phyloP scores from a whole-genome alignment of 1,140 invertebrate species.

The Penaeus japonicus region DNA sequence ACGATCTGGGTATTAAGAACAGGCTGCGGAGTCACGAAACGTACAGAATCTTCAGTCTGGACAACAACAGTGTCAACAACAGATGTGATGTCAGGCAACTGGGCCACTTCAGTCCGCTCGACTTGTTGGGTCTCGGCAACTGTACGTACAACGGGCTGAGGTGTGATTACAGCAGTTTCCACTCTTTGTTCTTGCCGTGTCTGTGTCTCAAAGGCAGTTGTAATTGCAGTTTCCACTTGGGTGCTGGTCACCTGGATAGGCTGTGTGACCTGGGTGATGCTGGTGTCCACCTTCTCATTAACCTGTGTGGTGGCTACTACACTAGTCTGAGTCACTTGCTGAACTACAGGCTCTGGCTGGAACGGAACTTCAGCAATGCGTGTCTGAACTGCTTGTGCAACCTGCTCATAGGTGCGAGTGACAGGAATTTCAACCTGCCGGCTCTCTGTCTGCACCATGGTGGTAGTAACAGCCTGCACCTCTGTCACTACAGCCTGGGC shows the following conservation, averaged over 20 bases:
- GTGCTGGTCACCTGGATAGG: constrained; percentile 30
- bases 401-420: constrained; percentile 44
- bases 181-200: constrained; percentile 16
- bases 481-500: constrained; percentile 47
- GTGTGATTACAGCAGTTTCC: not conserved
- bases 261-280: not conserved
- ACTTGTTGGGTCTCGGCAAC: constrained; percentile 36
- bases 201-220: constrained; percentile 25
- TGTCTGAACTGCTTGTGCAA: constrained; percentile 34
- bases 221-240: constrained; percentile 20
- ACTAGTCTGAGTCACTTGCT: constrained; percentile 25
- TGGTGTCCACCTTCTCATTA: constrained; percentile 39
- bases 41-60: constrained; percentile 36
- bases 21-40: constrained; percentile 38
- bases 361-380: constrained; percentile 2
- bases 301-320: constrained; percentile 39
- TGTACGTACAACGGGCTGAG: constrained; percentile 1
- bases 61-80: constrained; percentile 37
- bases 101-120: not conserved
- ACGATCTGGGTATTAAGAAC: constrained; percentile 38
- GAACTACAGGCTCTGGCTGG: constrained; percentile 33
- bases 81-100: constrained; percentile 16
- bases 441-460: constrained; percentile 49
- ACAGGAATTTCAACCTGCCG: constrained; percentile 46
- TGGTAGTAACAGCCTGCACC: constrained; percentile 52